Evolutionary conservation across 2,888 invertebrate species (phyloP).

Genomic region (Pandemis corylana): DNA sequence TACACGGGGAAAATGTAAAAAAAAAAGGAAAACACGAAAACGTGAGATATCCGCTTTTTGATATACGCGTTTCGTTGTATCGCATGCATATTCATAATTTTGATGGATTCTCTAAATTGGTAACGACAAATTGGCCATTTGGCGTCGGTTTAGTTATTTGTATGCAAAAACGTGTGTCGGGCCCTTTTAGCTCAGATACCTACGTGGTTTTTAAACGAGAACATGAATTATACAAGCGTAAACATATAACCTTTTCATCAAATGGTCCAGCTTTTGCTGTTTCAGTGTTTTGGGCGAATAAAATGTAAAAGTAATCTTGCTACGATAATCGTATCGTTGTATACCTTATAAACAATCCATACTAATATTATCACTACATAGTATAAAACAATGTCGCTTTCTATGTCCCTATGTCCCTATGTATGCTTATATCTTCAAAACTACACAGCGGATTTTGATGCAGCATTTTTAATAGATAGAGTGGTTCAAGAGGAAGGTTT

Average conservation of each 20-base stretch:
- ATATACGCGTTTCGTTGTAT: conserved; percentile 40
- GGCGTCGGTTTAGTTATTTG: conserved; percentile 30
- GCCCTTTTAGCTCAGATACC: conserved; percentile 6
- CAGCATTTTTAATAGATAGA: too few species aligned
- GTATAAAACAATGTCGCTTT: too few species aligned
- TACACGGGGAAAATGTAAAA: conserved; percentile 38
- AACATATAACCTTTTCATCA: background rate
- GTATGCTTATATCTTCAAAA: too few species aligned
- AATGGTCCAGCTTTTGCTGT: too few species aligned
- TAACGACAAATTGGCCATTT: conserved; percentile 32
- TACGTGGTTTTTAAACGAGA: background rate
- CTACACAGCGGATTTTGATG: too few species aligned
- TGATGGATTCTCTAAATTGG: conserved; percentile 49
- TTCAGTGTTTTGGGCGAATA: too few species aligned
- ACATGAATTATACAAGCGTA: background rate
- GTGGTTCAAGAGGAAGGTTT: too few species aligned
- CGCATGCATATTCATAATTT: conserved; percentile 64
- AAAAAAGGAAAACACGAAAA: conserved; percentile 46
- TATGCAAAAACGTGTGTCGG: conserved; percentile 17
- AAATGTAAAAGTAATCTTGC: too few species aligned
- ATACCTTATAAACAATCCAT: too few species aligned
- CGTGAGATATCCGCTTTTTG: conserved; percentile 45
- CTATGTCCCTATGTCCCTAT: too few species aligned
- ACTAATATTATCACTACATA: too few species aligned
- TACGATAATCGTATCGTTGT: too few species aligned